Conservation (phyloP, 2,113 vertebrate genomes). For the Irena cyanogastra region DNA sequence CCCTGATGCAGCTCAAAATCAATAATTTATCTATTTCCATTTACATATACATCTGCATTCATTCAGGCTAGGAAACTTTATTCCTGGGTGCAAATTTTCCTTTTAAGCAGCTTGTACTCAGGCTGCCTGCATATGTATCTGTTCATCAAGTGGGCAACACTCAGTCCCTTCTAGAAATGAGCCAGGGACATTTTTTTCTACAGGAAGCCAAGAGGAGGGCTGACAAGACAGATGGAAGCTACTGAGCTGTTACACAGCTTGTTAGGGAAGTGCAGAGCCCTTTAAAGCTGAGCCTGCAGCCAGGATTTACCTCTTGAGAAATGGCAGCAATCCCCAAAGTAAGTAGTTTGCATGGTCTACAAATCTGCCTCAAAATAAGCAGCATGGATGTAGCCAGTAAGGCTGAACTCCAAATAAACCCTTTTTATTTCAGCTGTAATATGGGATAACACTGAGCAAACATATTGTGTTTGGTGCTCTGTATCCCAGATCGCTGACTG, state of each 20-base stretch:
- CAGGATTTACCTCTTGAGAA: background rate
- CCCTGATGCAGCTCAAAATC: constrained; percentile 5
- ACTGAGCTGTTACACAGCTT: background rate
- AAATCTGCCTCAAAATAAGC: background rate
- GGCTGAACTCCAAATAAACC: background rate
- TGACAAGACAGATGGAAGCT: background rate
- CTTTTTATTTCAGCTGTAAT: background rate
- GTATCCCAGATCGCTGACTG: background rate
- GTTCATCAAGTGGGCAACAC: background rate
- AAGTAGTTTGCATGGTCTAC: background rate
- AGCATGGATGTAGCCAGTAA: background rate
- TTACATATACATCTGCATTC: background rate
- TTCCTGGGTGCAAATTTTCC: background rate
- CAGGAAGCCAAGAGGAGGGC: background rate
- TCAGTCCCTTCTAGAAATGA: background rate
- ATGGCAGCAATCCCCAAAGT: background rate
- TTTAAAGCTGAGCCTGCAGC: background rate
- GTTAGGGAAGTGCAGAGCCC: background rate
- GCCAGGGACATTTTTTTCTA: background rate
- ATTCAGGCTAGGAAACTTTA: background rate
- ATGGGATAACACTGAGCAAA: background rate
- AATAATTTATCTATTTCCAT: background rate
- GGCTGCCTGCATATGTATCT: background rate
- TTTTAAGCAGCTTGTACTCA: background rate
- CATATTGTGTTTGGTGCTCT: background rate